These are phyloP conservation scores for Choreutis nemorana DNA, from an alignment of 2,888 invertebrate species.

Conservation along the genomic window DNA sequence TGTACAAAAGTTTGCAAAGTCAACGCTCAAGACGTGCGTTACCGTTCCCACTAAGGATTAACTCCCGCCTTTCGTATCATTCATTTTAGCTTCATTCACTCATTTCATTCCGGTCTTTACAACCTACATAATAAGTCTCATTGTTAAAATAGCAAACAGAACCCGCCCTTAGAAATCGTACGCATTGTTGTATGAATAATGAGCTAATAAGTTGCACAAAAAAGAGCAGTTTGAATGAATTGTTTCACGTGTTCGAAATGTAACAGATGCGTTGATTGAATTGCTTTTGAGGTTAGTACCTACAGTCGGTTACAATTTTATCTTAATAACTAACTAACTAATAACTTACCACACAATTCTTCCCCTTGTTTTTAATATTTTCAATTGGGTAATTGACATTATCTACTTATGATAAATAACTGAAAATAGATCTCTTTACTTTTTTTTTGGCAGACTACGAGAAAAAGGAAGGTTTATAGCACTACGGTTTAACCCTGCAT, in stretches of 20 bases:
- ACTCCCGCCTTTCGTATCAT: constrained; percentile 2
- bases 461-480: too few relatives aligned
- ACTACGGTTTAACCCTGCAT: too few relatives aligned
- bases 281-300: not conserved
- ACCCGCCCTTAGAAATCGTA: constrained; percentile 1
- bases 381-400: too few relatives aligned
- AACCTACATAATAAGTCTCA: not conserved
- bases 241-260: constrained; percentile 1
- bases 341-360: too few relatives aligned
- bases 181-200: constrained; percentile 3
- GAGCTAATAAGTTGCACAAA: constrained; percentile 5
- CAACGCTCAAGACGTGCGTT: constrained; percentile 12
- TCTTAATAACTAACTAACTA: too few relatives aligned
- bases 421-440: too few relatives aligned
- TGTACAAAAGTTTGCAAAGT: too few relatives aligned
- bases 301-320: constrained; percentile 11
- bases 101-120: not conserved
- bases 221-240: constrained; percentile 6
- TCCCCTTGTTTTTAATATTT: too few relatives aligned
- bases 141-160: not conserved
- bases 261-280: constrained; percentile 6
- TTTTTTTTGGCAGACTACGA: too few relatives aligned
- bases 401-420: too few relatives aligned
- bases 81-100: not conserved
- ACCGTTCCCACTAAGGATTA: constrained; percentile 12